These are phyloP conservation scores for Scaptomyza montana DNA, from an alignment of 1,140 invertebrate species.

Conservation along the genomic window DNA sequence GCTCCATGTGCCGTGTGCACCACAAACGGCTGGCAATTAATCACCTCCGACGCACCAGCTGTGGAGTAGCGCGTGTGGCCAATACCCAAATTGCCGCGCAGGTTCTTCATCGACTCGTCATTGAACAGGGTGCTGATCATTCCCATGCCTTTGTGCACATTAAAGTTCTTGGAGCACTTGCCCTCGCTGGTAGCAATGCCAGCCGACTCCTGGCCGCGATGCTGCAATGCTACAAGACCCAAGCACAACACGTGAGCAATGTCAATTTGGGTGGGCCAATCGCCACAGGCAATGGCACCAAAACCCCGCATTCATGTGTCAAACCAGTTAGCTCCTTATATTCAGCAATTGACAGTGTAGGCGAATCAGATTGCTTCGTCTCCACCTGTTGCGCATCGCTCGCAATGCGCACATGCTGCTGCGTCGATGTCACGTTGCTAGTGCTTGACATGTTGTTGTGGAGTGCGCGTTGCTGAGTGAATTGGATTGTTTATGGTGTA, in stretches of 20 bases:
- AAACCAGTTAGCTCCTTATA: slow-evolving; percentile 86
- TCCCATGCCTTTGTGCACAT: slow-evolving; percentile 96
- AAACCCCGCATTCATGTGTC: slow-evolving; percentile 97
- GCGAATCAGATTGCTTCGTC: slow-evolving; percentile 30
- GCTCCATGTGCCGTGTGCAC: slow-evolving; percentile 97
- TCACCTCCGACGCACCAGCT: slow-evolving; percentile 94
- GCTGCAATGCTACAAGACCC: slow-evolving; percentile 97
- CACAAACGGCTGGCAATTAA: slow-evolving; percentile 98
- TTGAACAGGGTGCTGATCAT: slow-evolving; percentile 97
- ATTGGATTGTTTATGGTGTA: slow-evolving; percentile 21
- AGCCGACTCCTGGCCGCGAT: slow-evolving; percentile 98
- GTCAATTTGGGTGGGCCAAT: slow-evolving; percentile 91
- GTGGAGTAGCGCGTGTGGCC: slow-evolving; percentile 99
- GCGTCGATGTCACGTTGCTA: slow-evolving; percentile 41
- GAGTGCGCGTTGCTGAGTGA: slow-evolving; percentile 19
- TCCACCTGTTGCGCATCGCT: slow-evolving; percentile 55
- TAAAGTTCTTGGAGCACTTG: slow-evolving; percentile 89
- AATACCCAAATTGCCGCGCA: slow-evolving; percentile 96
- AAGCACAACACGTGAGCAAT: slow-evolving; percentile 92
- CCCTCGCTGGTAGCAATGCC: slow-evolving; percentile 98
- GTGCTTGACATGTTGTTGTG: slow-evolving; percentile 59
- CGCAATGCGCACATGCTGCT: slow-evolving; percentile 51
- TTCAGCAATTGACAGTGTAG: slow-evolving; percentile 54
- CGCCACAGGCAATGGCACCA: slow-evolving; percentile 94
- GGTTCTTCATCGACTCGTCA: slow-evolving; percentile 93